Percentiles rank a stretch among this genome's conserved stretches.
Evolutionary conservation across 2,797 vertebrate species (phyloP).

Genomic region (Balearica regulorum): DNA sequence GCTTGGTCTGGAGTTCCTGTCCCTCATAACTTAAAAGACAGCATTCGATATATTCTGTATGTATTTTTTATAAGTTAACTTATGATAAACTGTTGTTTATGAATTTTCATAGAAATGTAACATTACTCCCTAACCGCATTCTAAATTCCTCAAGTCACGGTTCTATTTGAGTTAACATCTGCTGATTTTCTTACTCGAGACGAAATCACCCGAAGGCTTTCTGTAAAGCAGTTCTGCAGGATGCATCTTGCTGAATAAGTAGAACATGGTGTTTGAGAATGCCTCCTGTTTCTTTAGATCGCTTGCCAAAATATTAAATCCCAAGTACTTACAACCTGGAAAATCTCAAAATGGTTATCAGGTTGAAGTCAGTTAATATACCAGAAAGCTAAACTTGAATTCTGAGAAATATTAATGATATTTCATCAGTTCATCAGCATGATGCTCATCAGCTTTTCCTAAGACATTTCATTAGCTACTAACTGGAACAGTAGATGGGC

Average conservation of each 20-base stretch:
- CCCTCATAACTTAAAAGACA: not conserved
- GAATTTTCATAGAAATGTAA: not conserved
- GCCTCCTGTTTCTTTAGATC: not conserved
- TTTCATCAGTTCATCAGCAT: too few species aligned
- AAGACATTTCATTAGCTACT: not conserved
- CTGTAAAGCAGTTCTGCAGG: not conserved
- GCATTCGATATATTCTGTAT: not conserved
- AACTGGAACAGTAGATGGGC: not conserved
- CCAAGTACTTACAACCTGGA: not conserved
- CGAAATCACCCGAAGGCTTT: not conserved
- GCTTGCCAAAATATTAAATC: not conserved
- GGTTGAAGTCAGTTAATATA: not conserved
- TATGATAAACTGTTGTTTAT: not conserved
- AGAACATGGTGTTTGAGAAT: not conserved
- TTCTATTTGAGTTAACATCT: not conserved
- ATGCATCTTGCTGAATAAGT: not conserved
- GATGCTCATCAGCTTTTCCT: not conserved
- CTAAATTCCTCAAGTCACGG: not conserved
- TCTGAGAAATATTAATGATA: not conserved
- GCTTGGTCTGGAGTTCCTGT: not conserved
- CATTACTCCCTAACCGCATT: not conserved
- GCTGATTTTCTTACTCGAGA: not conserved
- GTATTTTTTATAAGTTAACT: not conserved
- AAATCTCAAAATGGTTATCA: not conserved
- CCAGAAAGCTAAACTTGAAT: not conserved